Evolutionary conservation across 2,797 vertebrate genomes (phyloP).

Genomic region (Darevskia nairensis): DNA sequence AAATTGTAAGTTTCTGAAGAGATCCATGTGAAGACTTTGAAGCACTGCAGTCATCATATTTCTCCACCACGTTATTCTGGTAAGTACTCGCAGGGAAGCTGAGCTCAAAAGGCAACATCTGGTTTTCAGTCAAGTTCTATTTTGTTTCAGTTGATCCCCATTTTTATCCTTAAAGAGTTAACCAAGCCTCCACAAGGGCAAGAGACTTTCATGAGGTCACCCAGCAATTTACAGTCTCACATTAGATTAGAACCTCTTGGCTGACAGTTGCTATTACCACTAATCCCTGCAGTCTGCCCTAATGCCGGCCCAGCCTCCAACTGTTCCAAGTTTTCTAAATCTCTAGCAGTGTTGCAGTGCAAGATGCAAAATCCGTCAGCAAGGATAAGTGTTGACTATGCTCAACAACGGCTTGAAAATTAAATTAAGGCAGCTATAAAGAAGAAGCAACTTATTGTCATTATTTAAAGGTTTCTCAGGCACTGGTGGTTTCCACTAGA

Average conservation of each 20-base stretch:
- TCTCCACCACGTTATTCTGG: constrained; percentile 17
- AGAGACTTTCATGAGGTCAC: constrained; percentile 53
- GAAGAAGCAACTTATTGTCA: not conserved
- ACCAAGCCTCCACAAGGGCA: constrained; percentile 31
- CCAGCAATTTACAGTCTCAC: constrained; percentile 38
- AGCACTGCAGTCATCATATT: constrained; percentile 25
- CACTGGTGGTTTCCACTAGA: not conserved
- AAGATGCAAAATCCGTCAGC: not conserved
- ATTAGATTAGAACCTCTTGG: constrained; percentile 49
- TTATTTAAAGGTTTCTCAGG: not conserved
- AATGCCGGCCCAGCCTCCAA: not conserved
- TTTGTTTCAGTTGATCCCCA: constrained; percentile 51
- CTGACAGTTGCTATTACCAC: constrained; percentile 8
- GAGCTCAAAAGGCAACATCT: constrained; percentile 47
- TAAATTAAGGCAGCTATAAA: not conserved
- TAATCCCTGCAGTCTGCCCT: constrained; percentile 26
- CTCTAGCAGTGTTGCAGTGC: constrained; percentile 20
- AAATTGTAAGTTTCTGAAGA: constrained; percentile 7
- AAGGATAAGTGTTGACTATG: constrained; percentile 14
- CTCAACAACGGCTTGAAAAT: constrained; percentile 3
- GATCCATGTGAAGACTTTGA: constrained; percentile 13
- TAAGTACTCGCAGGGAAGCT: constrained; percentile 28
- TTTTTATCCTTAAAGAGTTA: constrained; percentile 49
- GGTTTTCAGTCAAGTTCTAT: constrained; percentile 49
- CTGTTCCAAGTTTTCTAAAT: constrained; percentile 31